These are phyloP conservation scores for Drosophila glabriapex DNA, from an alignment of 2,888 invertebrate species.

Conservation along the genomic window DNA sequence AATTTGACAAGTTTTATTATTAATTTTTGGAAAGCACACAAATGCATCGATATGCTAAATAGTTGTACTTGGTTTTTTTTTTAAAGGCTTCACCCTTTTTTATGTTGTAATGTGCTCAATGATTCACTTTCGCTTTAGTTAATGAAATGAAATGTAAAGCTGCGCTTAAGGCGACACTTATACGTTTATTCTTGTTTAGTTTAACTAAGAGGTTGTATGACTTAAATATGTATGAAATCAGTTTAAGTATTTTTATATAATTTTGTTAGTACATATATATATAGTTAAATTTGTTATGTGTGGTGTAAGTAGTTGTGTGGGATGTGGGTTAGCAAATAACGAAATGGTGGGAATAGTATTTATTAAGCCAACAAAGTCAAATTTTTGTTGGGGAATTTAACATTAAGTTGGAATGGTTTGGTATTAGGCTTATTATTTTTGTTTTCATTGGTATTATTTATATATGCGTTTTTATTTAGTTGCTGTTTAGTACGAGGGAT, in stretches of 20 bases:
- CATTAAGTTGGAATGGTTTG: slow-evolving; percentile 19
- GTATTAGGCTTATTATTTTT: slow-evolving; percentile 38
- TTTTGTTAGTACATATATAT: slow-evolving; percentile 35
- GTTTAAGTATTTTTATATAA: slow-evolving; percentile 19
- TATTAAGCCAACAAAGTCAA: slow-evolving; percentile 35
- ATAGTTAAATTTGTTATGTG: slow-evolving; percentile 21
- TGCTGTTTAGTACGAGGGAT: slow-evolving; percentile 84
- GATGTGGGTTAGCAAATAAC: slow-evolving; percentile 44
- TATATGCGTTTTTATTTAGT: slow-evolving; percentile 70
- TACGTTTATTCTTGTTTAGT: slow-evolving; percentile 23
- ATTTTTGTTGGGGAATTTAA: slow-evolving; percentile 34
- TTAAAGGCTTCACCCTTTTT: neutral
- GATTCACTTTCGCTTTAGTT: neutral
- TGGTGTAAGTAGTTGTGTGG: slow-evolving; percentile 31
- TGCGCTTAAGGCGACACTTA: slow-evolving; percentile 6
- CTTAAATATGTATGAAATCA: slow-evolving; percentile 42
- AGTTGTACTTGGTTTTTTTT: neutral
- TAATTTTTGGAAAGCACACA: slow-evolving; percentile 6
- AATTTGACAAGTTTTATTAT: neutral
- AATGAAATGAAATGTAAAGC: slow-evolving; percentile 1
- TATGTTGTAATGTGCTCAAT: neutral
- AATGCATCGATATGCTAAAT: neutral
- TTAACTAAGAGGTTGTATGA: slow-evolving; percentile 38
- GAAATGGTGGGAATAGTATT: slow-evolving; percentile 35
- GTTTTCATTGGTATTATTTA: slow-evolving; percentile 59